Percentiles rank a stretch among this genome's conserved stretches.
Conservation (phyloP, 2,113 vertebrate species). For the Rynchops niger region DNA sequence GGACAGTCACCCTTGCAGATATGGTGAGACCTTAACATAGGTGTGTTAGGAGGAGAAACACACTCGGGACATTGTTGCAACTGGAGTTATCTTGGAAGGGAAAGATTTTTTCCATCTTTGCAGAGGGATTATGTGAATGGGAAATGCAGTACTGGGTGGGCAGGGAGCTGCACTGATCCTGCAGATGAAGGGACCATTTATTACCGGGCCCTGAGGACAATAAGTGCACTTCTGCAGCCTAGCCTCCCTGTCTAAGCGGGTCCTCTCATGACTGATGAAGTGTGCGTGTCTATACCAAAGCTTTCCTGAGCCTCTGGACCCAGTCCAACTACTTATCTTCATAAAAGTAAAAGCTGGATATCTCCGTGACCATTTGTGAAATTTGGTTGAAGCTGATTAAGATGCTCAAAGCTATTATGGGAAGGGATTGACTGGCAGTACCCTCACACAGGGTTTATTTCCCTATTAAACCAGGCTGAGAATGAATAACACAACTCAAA, state of each 20-base stretch:
- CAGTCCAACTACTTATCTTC: background rate
- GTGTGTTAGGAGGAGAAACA: background rate
- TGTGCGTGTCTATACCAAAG: background rate
- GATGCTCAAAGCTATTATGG: background rate
- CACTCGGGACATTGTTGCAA: background rate
- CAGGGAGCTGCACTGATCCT: background rate
- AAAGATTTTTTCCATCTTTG: background rate
- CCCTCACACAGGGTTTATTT: background rate
- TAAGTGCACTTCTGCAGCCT: background rate
- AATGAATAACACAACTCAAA: background rate
- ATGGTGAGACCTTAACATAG: background rate
- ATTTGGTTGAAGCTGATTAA: background rate
- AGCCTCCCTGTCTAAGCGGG: background rate
- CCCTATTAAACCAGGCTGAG: background rate
- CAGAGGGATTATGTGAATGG: background rate
- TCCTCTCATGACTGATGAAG: background rate
- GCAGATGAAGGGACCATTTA: background rate
- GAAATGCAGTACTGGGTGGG: too few species aligned
- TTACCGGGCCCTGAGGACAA: background rate
- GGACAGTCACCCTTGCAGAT: background rate
- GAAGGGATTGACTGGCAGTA: background rate
- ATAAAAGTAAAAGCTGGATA: background rate
- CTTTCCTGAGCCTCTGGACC: background rate
- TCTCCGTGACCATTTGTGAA: background rate
- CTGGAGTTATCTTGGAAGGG: background rate